phyloP scores from a whole-genome alignment of 2,113 vertebrate species.

The Podilymbus podiceps region DNA sequence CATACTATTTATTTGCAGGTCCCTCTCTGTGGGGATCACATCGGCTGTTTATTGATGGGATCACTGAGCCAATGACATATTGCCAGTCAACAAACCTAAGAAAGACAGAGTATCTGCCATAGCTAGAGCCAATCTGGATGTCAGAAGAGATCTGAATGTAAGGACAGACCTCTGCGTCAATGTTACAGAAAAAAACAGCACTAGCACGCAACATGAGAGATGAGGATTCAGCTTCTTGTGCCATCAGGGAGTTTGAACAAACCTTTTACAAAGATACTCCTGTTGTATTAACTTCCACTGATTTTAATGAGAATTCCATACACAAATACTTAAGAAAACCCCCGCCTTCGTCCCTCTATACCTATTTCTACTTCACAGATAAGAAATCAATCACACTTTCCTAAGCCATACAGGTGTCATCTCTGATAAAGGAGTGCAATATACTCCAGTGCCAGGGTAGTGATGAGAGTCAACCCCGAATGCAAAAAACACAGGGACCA shows the following conservation, averaged over 20 bases:
- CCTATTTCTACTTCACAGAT: not conserved
- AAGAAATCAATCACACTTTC: not conserved
- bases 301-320: not conserved
- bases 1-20: not conserved
- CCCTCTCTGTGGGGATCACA: not conserved
- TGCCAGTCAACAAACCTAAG: not conserved
- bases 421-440: not conserved
- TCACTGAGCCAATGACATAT: not conserved
- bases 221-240: not conserved
- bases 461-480: fast-evolving
- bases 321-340: not conserved
- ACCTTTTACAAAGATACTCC: not conserved
- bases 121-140: not conserved
- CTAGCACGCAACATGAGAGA: not conserved
- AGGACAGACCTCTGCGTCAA: not conserved
- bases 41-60: not conserved
- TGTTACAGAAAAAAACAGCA: not conserved
- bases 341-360: not conserved
- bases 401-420: not conserved
- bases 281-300: not conserved
- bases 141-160: not conserved
- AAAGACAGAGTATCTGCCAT: not conserved
- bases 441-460: fast-evolving
- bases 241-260: not conserved
- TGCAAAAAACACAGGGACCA: not conserved